phyloP scores from a whole-genome alignment of 2,888 invertebrate species.

The Thalpophila matura region DNA sequence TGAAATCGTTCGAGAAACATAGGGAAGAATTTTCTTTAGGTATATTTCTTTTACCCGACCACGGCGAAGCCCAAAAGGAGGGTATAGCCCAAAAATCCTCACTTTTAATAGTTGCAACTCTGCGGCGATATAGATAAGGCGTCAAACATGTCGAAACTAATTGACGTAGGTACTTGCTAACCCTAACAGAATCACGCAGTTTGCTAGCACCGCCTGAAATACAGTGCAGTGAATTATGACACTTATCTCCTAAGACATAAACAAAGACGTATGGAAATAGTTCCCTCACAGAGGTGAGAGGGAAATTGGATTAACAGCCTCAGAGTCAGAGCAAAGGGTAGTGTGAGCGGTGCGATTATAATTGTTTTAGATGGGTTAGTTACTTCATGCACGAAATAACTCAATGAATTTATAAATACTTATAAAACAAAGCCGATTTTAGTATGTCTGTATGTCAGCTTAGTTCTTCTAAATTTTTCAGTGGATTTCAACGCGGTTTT shows the following conservation, averaged over 20 bases:
- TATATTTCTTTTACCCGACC: no score
- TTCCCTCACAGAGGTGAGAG: constrained; percentile 57
- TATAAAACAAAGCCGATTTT: no score
- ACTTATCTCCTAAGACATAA: constrained; percentile 63
- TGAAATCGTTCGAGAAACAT: no score
- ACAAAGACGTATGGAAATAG: constrained; percentile 67
- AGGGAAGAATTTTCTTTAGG: no score
- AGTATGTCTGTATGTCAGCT: no score
- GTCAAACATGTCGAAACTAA: not conserved
- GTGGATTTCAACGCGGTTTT: no score
- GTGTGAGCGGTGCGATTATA: constrained; percentile 8
- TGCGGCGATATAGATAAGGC: no score
- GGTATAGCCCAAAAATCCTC: no score
- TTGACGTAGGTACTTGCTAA: constrained; percentile 3
- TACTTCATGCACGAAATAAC: not conserved
- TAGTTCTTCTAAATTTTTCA: no score
- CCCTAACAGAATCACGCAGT: constrained; percentile 16
- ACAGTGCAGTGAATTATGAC: constrained; percentile 64
- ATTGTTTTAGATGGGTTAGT: constrained; percentile 30
- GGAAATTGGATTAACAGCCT: constrained; percentile 41
- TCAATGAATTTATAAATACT: no score
- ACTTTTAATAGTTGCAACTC: no score
- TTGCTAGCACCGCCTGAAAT: constrained; percentile 41
- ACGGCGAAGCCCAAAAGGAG: no score
- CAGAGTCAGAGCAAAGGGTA: constrained; percentile 4